These are phyloP conservation scores for Anorthoa munda DNA, from an alignment of 2,888 invertebrate genomes.

Conservation along the genomic window DNA sequence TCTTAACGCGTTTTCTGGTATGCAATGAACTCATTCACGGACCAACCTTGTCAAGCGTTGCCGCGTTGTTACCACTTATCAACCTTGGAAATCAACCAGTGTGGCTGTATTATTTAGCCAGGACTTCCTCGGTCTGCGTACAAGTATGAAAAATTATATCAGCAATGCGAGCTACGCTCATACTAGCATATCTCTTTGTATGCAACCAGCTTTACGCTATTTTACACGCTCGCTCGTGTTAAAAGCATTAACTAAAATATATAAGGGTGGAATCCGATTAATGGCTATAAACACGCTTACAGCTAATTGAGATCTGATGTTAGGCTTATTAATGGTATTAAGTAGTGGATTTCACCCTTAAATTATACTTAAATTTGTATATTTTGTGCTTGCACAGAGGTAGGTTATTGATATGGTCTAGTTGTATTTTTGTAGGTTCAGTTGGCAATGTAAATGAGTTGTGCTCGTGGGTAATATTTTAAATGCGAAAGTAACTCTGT, in stretches of 20 bases:
- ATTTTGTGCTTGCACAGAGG: not conserved
- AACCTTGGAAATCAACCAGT: too few species aligned
- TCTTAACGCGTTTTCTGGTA: too few species aligned
- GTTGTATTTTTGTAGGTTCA: not conserved
- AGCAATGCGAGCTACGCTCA: too few species aligned
- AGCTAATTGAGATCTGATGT: conserved; percentile 72
- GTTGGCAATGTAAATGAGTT: too few species aligned
- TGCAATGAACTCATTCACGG: too few species aligned
- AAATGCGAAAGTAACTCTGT: too few species aligned
- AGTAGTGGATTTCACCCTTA: conserved; percentile 14
- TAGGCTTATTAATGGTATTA: conserved; percentile 38
- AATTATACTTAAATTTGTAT: not conserved
- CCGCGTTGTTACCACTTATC: too few species aligned
- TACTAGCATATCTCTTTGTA: not conserved
- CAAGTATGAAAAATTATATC: too few species aligned
- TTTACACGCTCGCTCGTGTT: conserved; percentile 50
- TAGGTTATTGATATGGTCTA: not conserved
- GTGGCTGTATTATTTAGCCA: too few species aligned
- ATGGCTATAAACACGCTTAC: conserved; percentile 60
- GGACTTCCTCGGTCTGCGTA: too few species aligned
- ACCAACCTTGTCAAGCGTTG: too few species aligned
- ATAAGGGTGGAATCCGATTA: conserved; percentile 67
- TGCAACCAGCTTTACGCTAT: conserved; percentile 18
- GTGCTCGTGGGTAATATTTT: too few species aligned
- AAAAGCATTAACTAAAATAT: conserved; percentile 70